A percentile compares a stretch with the other conserved stretches of the same genome.
Conservation (phyloP, 2,113 vertebrate genomes). For the Sylvilagus bachmani region DNA sequence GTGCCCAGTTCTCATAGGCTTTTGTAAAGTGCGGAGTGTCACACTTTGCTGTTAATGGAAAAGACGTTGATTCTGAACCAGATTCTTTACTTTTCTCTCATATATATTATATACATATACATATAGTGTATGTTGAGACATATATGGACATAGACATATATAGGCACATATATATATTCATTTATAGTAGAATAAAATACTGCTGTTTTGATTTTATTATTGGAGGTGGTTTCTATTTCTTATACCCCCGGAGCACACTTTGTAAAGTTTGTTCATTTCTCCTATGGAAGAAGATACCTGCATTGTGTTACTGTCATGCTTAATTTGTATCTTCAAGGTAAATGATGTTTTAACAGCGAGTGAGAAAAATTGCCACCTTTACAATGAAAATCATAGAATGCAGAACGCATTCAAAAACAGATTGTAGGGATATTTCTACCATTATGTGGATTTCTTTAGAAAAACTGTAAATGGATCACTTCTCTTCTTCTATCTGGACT, state of each 20-base stretch:
- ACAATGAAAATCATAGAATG: not conserved
- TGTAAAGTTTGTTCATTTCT: not conserved
- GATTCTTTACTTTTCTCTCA: not conserved
- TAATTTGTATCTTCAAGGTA: constrained; percentile 65
- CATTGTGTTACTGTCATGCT: constrained; percentile 48
- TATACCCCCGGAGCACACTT: not conserved
- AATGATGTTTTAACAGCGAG: constrained; percentile 49
- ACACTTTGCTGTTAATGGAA: not conserved
- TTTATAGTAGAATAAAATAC: constrained; percentile 8
- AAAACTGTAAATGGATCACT: not conserved
- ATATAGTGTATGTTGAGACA: not conserved
- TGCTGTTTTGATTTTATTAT: not conserved
- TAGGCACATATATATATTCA: too few relatives aligned
- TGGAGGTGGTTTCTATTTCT: not conserved
- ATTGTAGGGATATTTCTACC: not conserved
- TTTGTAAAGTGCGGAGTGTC: not conserved
- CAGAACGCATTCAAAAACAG: not conserved
- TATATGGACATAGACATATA: not conserved
- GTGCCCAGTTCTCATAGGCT: not conserved
- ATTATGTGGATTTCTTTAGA: constrained; percentile 27
- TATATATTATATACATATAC: not conserved
- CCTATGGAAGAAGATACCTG: not conserved
- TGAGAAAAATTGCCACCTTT: constrained; percentile 46
- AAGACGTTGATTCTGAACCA: not conserved
- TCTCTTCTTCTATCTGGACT: not conserved